These are phyloP conservation scores for Micrasema longulum DNA, from an alignment of 1,140 invertebrate genomes.

Conservation along the genomic window DNA sequence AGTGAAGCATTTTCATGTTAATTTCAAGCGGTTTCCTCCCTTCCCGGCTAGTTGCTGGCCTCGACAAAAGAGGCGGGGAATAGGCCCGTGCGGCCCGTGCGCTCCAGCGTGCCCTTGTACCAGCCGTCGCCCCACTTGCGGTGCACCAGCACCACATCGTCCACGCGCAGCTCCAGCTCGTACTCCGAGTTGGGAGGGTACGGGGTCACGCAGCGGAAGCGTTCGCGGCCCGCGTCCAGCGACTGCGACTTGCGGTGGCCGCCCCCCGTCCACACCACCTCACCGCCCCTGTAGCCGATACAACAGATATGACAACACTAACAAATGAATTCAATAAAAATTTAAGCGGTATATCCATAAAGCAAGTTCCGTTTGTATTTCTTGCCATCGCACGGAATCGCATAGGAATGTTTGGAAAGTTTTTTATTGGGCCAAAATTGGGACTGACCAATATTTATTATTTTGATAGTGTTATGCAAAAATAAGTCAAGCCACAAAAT, in stretches of 20 bases:
- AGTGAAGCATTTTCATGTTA: not conserved
- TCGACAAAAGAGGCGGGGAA: slow-evolving; percentile 96
- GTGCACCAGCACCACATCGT: slow-evolving; percentile 92
- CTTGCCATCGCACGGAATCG: too few relatives aligned
- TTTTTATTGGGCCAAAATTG: too few relatives aligned
- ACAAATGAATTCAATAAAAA: too few relatives aligned
- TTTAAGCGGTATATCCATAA: too few relatives aligned
- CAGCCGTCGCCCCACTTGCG: slow-evolving; percentile 95
- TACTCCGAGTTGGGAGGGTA: slow-evolving; percentile 96
- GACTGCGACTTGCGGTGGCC: slow-evolving; percentile 66
- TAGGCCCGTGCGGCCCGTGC: slow-evolving; percentile 90
- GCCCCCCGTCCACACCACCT: slow-evolving; percentile 1
- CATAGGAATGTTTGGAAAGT: too few relatives aligned
- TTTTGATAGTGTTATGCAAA: too few relatives aligned
- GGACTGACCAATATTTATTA: too few relatives aligned
- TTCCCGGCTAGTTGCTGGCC: slow-evolving; percentile 57
- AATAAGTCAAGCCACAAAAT: too few relatives aligned
- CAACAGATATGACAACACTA: not conserved
- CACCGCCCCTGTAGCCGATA: slow-evolving; percentile 3
- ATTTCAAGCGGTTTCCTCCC: not conserved
- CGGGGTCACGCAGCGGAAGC: slow-evolving; percentile 90
- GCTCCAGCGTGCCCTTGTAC: slow-evolving; percentile 92
- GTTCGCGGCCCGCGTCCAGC: slow-evolving; percentile 71
- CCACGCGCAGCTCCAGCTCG: slow-evolving; percentile 88
- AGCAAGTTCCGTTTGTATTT: too few relatives aligned